Evolutionary conservation across 1,140 invertebrate genomes (phyloP).

Genomic region (Heliconius congener): DNA sequence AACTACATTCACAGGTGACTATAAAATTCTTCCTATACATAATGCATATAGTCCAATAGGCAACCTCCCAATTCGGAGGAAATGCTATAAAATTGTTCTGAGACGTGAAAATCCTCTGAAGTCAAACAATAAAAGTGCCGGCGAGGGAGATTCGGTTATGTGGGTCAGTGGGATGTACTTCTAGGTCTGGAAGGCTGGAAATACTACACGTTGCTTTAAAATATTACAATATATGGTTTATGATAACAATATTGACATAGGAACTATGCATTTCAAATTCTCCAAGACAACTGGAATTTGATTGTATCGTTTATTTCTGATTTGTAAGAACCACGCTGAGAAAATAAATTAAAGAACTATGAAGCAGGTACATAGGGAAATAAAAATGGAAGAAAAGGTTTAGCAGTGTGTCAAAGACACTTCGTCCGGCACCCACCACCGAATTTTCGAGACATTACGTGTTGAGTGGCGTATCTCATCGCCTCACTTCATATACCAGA

Average conservation of each 20-base stretch:
- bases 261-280: not conserved
- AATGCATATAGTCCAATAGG: slow-evolving; percentile 9
- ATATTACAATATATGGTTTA: not conserved
- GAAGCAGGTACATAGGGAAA: too few relatives aligned
- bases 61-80: slow-evolving; percentile 8
- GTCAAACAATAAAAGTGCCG: slow-evolving; percentile 25
- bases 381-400: too few relatives aligned
- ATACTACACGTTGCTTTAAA: not conserved
- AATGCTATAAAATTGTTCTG: slow-evolving; percentile 21
- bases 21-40: slow-evolving; percentile 1
- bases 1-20: not conserved
- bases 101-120: slow-evolving; percentile 26
- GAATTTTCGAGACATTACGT: too few relatives aligned
- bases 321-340: too few relatives aligned
- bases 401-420: too few relatives aligned
- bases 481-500: too few relatives aligned
- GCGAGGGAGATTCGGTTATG: slow-evolving; percentile 9
- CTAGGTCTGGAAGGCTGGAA: not conserved
- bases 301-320: not conserved
- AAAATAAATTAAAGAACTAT: too few relatives aligned
- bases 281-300: not conserved
- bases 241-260: not conserved
- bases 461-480: too few relatives aligned
- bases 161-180: slow-evolving; percentile 15
- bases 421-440: too few relatives aligned